These are phyloP conservation scores for Xiphophorus couchianus DNA, from an alignment of 2,113 vertebrate genomes.

Conservation along the genomic window DNA sequence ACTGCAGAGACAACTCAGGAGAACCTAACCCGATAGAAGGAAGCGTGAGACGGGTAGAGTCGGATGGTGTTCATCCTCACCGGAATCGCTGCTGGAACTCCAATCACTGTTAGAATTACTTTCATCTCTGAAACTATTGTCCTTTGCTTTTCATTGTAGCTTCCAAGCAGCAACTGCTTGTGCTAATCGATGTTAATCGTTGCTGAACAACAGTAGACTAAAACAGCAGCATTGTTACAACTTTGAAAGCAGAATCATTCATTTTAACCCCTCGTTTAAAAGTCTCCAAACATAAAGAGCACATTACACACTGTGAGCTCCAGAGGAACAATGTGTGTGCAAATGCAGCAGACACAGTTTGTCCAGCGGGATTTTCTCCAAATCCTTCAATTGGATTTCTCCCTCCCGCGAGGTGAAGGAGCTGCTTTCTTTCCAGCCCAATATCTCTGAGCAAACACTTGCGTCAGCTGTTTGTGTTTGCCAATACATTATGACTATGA, in stretches of 20 bases:
- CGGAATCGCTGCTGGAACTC: no score
- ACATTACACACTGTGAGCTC: conserved; percentile 23
- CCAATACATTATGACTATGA: conserved; percentile 61
- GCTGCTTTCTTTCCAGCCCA: conserved; percentile 50
- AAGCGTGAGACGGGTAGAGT: no score
- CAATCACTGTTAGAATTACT: no score
- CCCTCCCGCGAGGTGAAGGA: conserved; percentile 39
- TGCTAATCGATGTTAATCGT: no score
- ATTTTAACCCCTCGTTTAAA: not conserved
- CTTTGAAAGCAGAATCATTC: not conserved
- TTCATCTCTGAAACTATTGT: no score
- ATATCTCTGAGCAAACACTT: conserved; percentile 64
- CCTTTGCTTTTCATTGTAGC: no score
- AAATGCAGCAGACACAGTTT: conserved; percentile 59
- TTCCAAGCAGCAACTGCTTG: no score
- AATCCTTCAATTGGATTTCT: conserved; percentile 70
- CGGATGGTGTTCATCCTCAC: no score
- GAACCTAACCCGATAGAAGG: no score
- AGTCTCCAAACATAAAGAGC: not conserved
- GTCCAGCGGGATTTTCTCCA: conserved; percentile 63
- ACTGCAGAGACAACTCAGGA: no score
- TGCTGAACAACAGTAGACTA: not conserved
- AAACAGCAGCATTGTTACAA: not conserved
- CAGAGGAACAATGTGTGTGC: conserved; percentile 55
- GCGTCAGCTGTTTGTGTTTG: conserved; percentile 69